These are phyloP conservation scores for Knipowitschia caucasica DNA, from an alignment of 2,797 vertebrate genomes.

Conservation along the genomic window DNA sequence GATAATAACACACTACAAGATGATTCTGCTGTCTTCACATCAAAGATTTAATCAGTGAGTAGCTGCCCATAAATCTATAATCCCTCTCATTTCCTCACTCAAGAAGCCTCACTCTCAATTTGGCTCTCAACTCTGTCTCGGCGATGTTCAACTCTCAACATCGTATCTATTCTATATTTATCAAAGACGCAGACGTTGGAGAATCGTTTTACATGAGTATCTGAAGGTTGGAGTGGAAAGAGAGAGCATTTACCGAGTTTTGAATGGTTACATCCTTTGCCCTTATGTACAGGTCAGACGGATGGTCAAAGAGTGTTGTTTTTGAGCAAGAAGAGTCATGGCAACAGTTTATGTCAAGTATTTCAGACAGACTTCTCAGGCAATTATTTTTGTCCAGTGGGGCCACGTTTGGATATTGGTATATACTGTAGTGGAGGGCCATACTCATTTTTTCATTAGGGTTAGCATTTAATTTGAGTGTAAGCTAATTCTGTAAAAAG, in stretches of 20 bases:
- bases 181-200: neutral
- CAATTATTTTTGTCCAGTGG: too few relatives aligned
- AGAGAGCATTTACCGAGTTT: neutral
- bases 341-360: neutral
- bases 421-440: too few relatives aligned
- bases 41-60: constrained; percentile 53
- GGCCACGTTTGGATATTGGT: too few relatives aligned
- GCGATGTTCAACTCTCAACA: neutral
- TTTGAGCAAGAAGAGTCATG: neutral
- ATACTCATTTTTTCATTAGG: too few relatives aligned
- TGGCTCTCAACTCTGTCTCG: constrained; percentile 13
- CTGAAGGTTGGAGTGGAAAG: neutral
- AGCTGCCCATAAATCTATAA: constrained; percentile 45
- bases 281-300: neutral
- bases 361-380: too few relatives aligned
- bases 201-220: neutral
- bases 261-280: neutral
- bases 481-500: too few relatives aligned
- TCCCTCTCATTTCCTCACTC: constrained; percentile 36
- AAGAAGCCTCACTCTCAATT: constrained; percentile 25
- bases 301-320: neutral
- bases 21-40: constrained; percentile 35
- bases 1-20: constrained; percentile 31
- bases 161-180: constrained; percentile 2
- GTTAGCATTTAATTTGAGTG: too few relatives aligned